These are phyloP conservation scores for Maniola hyperantus DNA, from an alignment of 2,888 invertebrate genomes.

Conservation along the genomic window DNA sequence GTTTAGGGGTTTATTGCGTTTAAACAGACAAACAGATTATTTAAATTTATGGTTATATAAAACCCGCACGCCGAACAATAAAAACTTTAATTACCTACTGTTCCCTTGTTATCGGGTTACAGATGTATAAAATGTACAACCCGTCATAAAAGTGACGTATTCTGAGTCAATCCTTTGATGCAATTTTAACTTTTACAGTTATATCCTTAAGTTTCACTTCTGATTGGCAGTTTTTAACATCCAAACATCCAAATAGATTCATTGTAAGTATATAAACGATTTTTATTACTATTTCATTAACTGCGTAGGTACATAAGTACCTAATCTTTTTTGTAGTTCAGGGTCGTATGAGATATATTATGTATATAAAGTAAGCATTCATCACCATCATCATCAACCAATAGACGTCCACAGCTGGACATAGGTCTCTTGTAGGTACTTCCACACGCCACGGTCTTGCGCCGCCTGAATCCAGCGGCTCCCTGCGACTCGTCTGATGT, in stretches of 20 bases:
- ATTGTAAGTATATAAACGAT: slow-evolving; percentile 44
- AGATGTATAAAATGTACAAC: slow-evolving; percentile 40
- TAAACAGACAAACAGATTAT: slow-evolving; percentile 47
- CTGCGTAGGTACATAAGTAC: too few species aligned
- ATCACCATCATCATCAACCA: too few species aligned
- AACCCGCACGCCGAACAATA: slow-evolving; percentile 49
- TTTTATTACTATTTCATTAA: slow-evolving; percentile 54
- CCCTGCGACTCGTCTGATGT: too few species aligned
- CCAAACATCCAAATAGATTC: slow-evolving; percentile 7
- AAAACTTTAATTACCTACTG: slow-evolving; percentile 53
- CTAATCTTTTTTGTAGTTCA: slow-evolving; percentile 45
- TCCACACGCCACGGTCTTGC: too few species aligned
- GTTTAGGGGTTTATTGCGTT: slow-evolving; percentile 42
- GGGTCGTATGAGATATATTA: too few species aligned
- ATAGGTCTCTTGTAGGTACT: too few species aligned
- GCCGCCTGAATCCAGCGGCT: too few species aligned
- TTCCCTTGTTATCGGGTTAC: slow-evolving; percentile 51
- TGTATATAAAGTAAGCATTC: too few species aligned
- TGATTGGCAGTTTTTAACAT: not conserved
- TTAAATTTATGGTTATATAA: slow-evolving; percentile 49
- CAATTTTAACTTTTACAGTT: slow-evolving; percentile 3
- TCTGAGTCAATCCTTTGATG: not conserved
- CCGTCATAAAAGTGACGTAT: not conserved
- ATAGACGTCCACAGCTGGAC: too few species aligned
- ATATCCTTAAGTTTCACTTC: not conserved